Base-by-base conservation (phyloP, 2,797 vertebrate genomes). In the Sebastes kiyomatsui region DNA sequence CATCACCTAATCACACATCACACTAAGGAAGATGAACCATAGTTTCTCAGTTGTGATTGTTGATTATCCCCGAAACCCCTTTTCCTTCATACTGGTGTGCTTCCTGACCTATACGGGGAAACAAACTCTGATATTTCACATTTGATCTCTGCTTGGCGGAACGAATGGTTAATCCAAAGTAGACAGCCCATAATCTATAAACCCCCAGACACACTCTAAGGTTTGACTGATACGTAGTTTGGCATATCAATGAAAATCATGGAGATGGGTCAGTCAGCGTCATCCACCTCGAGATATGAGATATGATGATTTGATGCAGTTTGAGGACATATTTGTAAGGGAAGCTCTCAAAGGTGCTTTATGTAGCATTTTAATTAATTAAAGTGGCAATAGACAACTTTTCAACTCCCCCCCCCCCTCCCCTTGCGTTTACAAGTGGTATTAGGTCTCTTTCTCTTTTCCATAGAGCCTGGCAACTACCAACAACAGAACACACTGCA, bases 101-200 rank as follows among this genome's bases (percentile, higher is more conserved):
- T 81, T 81, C 38, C 52, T 69, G 23, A 69, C 49, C n/a, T 56
- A 38, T 13, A 30, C 7, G 13, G 32, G 62, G 49, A 65, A 73
- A 64, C 71, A 77, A 54, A 32, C 23, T 46, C 42, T 46, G 33
- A 82, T 65, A 68, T 59, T 46, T 81, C 28, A 82, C 92, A 95
- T 95, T 94, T 94, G 93, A 95, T 93, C 92, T 94, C 93, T 95
- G 91, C 94, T 93, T 95, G 89, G 94, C 95, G 94, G 95, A 96
- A 96, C 95, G 95, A 97, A 96, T 97, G 97, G 96, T 97, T 97
- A 97, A 97, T 97, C 96, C 96, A 95, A 88, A 94, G 91, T 68
- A 93, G 90, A 65, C 72, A 67, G 75, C 68, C 64, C 38, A 14
- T 56, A 18, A 27, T 54, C 71, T 46, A 55, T 52, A 7, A 65